These are phyloP conservation scores for Ciona savignyi DNA, from an alignment of 23 tunicate genomes.

Conservation along the genomic window DNA sequence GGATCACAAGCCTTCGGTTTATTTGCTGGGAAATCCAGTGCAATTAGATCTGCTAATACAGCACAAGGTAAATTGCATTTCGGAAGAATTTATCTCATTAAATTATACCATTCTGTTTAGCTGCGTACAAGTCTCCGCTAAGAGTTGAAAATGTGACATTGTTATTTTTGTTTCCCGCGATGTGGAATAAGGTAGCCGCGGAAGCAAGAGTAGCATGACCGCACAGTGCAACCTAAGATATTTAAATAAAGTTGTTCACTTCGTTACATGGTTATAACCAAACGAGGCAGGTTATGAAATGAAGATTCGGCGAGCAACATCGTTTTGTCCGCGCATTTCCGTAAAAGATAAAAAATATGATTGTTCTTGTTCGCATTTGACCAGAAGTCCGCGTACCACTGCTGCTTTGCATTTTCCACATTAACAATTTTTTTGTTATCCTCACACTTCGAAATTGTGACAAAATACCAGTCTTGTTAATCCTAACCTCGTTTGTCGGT, in stretches of 20 bases:
- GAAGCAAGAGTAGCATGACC: constrained; percentile 94
- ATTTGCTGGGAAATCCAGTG: constrained; percentile 59
- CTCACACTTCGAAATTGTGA: no score
- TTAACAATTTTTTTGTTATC: no score
- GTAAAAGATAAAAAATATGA: no score
- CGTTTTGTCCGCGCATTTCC: no score
- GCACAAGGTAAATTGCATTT: background rate
- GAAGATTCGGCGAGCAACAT: no score
- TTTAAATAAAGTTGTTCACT: background rate
- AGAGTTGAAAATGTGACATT: constrained; percentile 41
- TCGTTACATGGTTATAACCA: background rate
- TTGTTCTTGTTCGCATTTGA: no score
- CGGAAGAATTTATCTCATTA: background rate
- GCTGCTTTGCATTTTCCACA: no score
- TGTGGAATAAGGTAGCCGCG: constrained; percentile 54
- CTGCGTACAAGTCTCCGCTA: constrained; percentile 56
- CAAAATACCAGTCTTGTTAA: no score
- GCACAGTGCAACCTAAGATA: constrained; percentile 52
- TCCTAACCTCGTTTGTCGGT: constrained; percentile 66
- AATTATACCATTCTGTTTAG: constrained; percentile 11
- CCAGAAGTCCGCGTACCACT: no score
- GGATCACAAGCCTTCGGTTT: constrained; percentile 2
- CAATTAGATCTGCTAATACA: constrained; percentile 13
- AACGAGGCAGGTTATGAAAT: no score
- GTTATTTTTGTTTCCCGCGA: constrained; percentile 21